Base-by-base conservation (phyloP, 2,113 vertebrate species). In the Ranitomeya imitator region DNA sequence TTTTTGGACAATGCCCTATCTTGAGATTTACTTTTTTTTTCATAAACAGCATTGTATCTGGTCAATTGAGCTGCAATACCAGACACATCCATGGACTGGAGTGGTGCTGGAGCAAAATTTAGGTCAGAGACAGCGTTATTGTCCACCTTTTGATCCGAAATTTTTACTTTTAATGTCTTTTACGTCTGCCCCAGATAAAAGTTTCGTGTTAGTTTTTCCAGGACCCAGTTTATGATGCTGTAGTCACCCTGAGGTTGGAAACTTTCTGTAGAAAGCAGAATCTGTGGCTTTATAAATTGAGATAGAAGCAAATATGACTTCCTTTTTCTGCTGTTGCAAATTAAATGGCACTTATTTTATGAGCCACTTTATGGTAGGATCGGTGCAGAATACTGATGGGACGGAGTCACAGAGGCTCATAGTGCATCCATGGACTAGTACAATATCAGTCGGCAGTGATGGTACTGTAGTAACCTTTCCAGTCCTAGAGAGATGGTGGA, bases 231-330 rank as follows among this genome's bases (percentile, higher is more conserved):
- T 19, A 0, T 79, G 15, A 79, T 78, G 73, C 59, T 16, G 59
- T 16, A 13, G 11, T 52, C 45, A 67, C 15, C 18, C 11, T 23
- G 81, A 83, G 81, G 81, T 83, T 83, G 81, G 81, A 83, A 83
- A 69, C 61, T 83, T 45, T 63, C 1, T 69, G 37, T 81, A 81
- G 79, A 81, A 81, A 81, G 78, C 79, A 80, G 79, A 65, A 61
- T 69, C 61, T 83, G 81, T 63, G 81, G 81, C 19, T 83, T 67
- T 51, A 7, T 14, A 26, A 52, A 54, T 61, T 6, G 45, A 23
- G 16, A 83, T 52, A 23, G 61, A 23, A n/a, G 26, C 81, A 54
- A 69, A 16, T 67, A 23, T 7, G 4, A 83, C 63, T 83, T 69
- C 81, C 81, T 12, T 7, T 67, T 83, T 83, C 31, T 19, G 15